phyloP scores from a whole-genome alignment of 2,113 vertebrate species.

The Uropsilus gracilis region DNA sequence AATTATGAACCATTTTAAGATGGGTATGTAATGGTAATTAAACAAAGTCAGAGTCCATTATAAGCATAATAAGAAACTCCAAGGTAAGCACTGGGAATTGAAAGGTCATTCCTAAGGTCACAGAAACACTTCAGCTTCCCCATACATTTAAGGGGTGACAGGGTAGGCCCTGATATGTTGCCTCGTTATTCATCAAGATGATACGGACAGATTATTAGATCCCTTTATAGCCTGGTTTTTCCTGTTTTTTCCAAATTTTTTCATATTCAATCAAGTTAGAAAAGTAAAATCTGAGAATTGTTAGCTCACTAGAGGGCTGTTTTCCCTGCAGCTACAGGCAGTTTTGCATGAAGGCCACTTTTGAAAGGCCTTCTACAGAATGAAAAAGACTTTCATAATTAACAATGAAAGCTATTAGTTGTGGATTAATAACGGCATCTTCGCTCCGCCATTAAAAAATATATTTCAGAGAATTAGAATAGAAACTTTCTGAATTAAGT shows the following conservation, averaged over 20 bases:
- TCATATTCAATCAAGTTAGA: neutral
- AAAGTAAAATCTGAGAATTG: slow-evolving; percentile 6
- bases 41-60: slow-evolving; percentile 67
- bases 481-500: neutral
- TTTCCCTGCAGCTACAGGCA: neutral
- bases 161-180: slow-evolving; percentile 65
- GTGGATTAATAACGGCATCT: neutral
- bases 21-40: slow-evolving; percentile 74
- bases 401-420: neutral
- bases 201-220: slow-evolving; percentile 65
- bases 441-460: neutral
- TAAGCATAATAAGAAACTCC: slow-evolving; percentile 59
- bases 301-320: neutral
- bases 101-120: slow-evolving; percentile 64
- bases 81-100: slow-evolving; percentile 19
- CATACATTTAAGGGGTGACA: slow-evolving; percentile 57
- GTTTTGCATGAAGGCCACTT: neutral
- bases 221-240: slow-evolving; percentile 26
- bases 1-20: slow-evolving; percentile 70
- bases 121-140: slow-evolving; percentile 61
- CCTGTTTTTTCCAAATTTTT: no score
- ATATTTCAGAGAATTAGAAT: accelerated
- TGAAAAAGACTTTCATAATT: neutral
- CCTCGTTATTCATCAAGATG: slow-evolving; percentile 70
- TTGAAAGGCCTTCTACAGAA: neutral